Evolutionary conservation across 2,113 vertebrate species (phyloP).

Genomic region (Irena cyanogastra): DNA sequence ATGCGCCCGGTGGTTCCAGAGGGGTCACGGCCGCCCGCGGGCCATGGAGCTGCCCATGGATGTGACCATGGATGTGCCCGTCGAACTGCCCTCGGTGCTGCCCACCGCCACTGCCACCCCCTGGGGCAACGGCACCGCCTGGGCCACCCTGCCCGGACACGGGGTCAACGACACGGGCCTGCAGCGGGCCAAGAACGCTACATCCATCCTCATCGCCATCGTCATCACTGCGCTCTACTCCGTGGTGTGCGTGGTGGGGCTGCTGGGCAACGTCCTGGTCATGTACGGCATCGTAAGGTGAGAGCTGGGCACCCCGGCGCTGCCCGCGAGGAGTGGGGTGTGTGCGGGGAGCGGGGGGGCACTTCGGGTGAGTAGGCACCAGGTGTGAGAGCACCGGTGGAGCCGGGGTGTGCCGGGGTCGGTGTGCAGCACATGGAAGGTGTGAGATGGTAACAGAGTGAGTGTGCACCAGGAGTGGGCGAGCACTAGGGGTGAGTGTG

Average conservation of each 20-base stretch:
- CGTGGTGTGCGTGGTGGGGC: slow-evolving; percentile 89
- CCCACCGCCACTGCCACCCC: slow-evolving; percentile 38
- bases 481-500: neutral
- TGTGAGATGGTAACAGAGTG: neutral
- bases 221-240: slow-evolving; percentile 92
- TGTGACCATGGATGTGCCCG: neutral
- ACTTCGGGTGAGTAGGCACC: rapidly evolving
- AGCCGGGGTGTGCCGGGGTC: neutral
- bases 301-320: slow-evolving; percentile 21
- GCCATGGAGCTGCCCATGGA: neutral
- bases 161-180: slow-evolving; percentile 63
- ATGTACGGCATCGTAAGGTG: slow-evolving; percentile 97
- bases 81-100: neutral
- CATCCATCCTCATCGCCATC: slow-evolving; percentile 81
- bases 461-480: neutral
- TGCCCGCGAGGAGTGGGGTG: neutral
- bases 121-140: slow-evolving; percentile 34
- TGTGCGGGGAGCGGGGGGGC: no score
- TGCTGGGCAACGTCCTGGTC: slow-evolving; percentile 91
- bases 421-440: rapidly evolving
- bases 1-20: neutral
- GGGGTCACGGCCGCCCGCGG: neutral
- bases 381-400: rapidly evolving
- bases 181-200: slow-evolving; percentile 51
- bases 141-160: slow-evolving; percentile 27